Percentiles rank a stretch among this genome's conserved stretches.
These are phyloP conservation scores for Phenganax stokvisi DNA, from an alignment of 92 coral and sea anemone species.

Conservation along the genomic window DNA sequence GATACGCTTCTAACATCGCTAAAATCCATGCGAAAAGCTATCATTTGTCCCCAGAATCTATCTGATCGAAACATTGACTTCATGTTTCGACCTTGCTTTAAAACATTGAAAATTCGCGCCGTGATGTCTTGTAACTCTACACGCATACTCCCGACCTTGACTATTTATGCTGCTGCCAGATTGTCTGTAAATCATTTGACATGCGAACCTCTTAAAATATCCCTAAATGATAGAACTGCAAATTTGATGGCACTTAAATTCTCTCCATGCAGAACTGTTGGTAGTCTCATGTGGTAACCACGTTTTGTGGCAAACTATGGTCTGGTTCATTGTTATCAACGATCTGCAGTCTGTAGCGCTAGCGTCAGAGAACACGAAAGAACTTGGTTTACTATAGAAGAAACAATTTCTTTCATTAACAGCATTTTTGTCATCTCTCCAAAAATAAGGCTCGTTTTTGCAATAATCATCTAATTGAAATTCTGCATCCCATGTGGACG, in stretches of 20 bases:
- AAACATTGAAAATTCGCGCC: not conserved
- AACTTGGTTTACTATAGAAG: not conserved
- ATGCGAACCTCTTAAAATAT: not conserved
- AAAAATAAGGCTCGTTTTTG: constrained; percentile 40
- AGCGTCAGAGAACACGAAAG: constrained; percentile 25
- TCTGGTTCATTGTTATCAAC: not conserved
- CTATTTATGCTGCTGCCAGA: constrained; percentile 22
- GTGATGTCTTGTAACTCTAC: not conserved
- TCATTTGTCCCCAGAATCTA: constrained; percentile 1
- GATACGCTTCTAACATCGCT: no score
- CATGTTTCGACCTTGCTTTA: constrained; percentile 8
- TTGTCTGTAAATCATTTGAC: constrained; percentile 35
- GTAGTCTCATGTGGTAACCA: not conserved
- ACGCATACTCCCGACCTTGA: constrained; percentile 7
- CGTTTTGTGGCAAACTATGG: not conserved
- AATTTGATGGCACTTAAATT: not conserved
- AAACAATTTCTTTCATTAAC: not conserved
- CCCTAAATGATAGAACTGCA: not conserved
- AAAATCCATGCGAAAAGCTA: not conserved
- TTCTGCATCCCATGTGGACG: constrained; percentile 34
- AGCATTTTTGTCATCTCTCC: constrained; percentile 16
- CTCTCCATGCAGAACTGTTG: constrained; percentile 5
- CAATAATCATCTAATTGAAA: constrained; percentile 44
- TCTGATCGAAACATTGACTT: not conserved
- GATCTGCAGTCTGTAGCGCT: constrained; percentile 21